Percentiles rank a stretch among this genome's conserved stretches.
These are phyloP conservation scores for Valencia hispanica DNA, from an alignment of 2,797 vertebrate genomes.

Conservation along the genomic window DNA sequence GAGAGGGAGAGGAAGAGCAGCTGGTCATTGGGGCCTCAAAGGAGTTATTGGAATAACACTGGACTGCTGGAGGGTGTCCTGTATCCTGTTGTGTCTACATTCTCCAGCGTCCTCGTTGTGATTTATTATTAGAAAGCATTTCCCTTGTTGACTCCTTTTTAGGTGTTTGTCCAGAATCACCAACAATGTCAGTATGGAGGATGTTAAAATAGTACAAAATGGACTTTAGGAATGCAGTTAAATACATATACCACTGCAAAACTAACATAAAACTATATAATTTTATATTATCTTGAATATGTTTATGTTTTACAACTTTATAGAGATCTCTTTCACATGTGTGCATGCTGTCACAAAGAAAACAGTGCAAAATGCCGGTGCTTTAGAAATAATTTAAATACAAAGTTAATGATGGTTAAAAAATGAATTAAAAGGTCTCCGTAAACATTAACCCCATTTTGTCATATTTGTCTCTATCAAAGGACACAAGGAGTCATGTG, in stretches of 20 bases:
- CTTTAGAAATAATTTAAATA: slow-evolving; percentile 30
- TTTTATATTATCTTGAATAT: slow-evolving; percentile 46
- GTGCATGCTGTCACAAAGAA: slow-evolving; percentile 35
- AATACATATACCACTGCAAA: background rate
- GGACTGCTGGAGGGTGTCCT: slow-evolving; percentile 38
- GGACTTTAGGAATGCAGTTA: background rate
- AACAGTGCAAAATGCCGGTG: slow-evolving; percentile 25
- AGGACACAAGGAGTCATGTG: slow-evolving; percentile 17
- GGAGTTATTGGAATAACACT: slow-evolving; percentile 57
- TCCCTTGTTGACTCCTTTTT: slow-evolving; percentile 27
- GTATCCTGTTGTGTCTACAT: slow-evolving; percentile 72
- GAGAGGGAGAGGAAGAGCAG: slow-evolving; percentile 68
- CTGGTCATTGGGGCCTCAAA: slow-evolving; percentile 57
- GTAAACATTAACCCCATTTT: slow-evolving; percentile 17
- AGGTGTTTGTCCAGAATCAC: slow-evolving; percentile 12
- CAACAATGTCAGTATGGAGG: background rate
- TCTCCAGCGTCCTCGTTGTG: slow-evolving; percentile 41
- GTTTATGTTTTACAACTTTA: slow-evolving; percentile 29
- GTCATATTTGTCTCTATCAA: slow-evolving; percentile 23
- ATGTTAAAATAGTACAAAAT: background rate
- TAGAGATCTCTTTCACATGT: slow-evolving; percentile 45
- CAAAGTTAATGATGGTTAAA: slow-evolving; percentile 7
- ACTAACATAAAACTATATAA: slow-evolving; percentile 12
- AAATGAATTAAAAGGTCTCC: background rate
- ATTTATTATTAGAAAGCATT: slow-evolving; percentile 42